Percentiles rank a stretch among this genome's conserved stretches.
phyloP scores from a whole-genome alignment of 2,113 vertebrate species.

The Parotia lawesii region DNA sequence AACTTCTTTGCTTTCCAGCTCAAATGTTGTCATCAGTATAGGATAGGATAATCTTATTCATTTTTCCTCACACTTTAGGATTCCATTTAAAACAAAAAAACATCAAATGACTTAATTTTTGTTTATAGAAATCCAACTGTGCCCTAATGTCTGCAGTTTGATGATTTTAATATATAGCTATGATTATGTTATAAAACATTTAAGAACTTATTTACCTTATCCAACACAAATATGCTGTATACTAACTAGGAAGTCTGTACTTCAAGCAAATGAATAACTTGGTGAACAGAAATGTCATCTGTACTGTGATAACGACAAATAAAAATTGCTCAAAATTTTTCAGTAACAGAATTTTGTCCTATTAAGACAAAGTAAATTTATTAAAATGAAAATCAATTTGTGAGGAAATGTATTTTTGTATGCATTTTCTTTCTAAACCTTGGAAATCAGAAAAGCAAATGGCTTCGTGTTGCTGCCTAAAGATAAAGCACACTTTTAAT shows the following conservation, averaged over 20 bases:
- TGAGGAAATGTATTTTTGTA: not conserved
- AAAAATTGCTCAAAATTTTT: not conserved
- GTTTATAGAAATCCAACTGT: constrained; percentile 14
- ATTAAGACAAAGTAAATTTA: not conserved
- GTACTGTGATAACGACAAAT: not conserved
- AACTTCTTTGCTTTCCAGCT: not conserved
- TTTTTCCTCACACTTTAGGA: not conserved
- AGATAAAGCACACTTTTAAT: not conserved
- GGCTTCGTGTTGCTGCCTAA: not conserved
- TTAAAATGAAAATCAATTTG: not conserved
- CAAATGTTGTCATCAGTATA: not conserved
- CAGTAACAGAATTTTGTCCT: not conserved
- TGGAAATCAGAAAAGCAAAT: not conserved
- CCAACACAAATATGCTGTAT: not conserved
- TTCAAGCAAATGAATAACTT: not conserved
- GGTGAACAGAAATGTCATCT: not conserved
- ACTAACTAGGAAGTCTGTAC: not conserved
- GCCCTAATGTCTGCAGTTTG: not conserved
- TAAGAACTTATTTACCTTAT: not conserved
- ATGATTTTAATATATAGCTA: constrained; percentile 1
- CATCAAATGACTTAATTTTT: not conserved
- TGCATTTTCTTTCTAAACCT: not conserved
- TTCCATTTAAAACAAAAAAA: not conserved
- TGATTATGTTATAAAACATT: not conserved
- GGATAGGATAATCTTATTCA: not conserved